These are phyloP conservation scores for Pseudotriccus pelzelni DNA, from an alignment of 2,797 vertebrate genomes.

Conservation along the genomic window DNA sequence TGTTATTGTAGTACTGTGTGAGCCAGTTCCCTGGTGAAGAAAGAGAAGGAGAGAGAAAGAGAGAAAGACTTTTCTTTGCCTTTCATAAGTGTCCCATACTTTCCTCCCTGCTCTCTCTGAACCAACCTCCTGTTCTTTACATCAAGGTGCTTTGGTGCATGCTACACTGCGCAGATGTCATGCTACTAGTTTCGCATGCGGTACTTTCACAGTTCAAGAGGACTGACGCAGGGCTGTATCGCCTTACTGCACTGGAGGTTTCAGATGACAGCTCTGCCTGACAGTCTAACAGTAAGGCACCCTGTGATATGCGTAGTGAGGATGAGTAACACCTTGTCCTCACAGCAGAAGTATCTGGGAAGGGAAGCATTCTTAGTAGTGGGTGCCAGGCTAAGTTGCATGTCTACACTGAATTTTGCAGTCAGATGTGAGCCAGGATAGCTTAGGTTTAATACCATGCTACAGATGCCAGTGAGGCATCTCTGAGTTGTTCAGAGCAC, in stretches of 20 bases:
- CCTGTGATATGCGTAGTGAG: not conserved
- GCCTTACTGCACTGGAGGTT: not conserved
- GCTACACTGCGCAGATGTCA: not conserved
- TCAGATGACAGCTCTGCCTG: conserved; percentile 43
- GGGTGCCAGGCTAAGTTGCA: conserved; percentile 23
- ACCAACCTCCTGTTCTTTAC: not conserved
- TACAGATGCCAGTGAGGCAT: not conserved
- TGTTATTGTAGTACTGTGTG: conserved; percentile 40
- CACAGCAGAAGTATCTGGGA: conserved; percentile 14
- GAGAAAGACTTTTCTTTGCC: not conserved
- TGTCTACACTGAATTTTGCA: conserved; percentile 55
- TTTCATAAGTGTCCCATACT: not conserved
- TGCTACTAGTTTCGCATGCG: not conserved
- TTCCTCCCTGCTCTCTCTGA: not conserved
- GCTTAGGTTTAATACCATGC: not conserved
- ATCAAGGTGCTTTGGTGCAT: not conserved
- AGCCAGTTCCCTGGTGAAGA: conserved; percentile 14
- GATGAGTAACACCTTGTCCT: conserved; percentile 52
- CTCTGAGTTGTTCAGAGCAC: not conserved
- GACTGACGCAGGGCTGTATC: not conserved
- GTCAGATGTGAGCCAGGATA: conserved; percentile 46
- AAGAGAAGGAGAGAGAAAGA: not conserved
- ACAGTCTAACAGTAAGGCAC: conserved; percentile 4
- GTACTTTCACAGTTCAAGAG: conserved; percentile 17
- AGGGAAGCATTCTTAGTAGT: not conserved